These are phyloP conservation scores for Atrichornis clamosus DNA, from an alignment of 2,113 vertebrate species.

Conservation along the genomic window DNA sequence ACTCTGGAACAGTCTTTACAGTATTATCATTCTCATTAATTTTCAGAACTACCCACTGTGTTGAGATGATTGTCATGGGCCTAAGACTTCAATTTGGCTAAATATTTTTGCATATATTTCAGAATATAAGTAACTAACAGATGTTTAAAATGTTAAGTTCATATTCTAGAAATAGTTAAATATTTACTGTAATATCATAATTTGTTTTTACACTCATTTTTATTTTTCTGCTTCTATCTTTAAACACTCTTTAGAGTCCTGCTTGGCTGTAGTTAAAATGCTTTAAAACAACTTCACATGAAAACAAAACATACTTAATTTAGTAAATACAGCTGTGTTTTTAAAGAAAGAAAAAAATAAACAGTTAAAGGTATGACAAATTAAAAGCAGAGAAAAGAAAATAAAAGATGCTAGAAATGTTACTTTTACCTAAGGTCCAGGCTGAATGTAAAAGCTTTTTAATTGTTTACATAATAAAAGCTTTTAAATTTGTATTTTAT, in stretches of 20 bases:
- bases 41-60: slow-evolving; percentile 97
- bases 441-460: slow-evolving; percentile 4
- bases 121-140: slow-evolving; percentile 79
- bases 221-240: slow-evolving; percentile 63
- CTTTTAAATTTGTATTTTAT: slow-evolving; percentile 38
- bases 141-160: slow-evolving; percentile 77
- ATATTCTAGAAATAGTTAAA: slow-evolving; percentile 71
- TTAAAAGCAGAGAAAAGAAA: slow-evolving; percentile 28
- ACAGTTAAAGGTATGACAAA: background rate
- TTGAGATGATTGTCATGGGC: slow-evolving; percentile 99
- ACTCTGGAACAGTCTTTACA: slow-evolving; percentile 99
- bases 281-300: slow-evolving; percentile 49
- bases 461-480: slow-evolving; percentile 10
- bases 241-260: slow-evolving; percentile 33
- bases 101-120: slow-evolving; percentile 87
- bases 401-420: background rate
- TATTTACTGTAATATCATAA: slow-evolving; percentile 66
- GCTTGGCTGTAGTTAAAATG: slow-evolving; percentile 24
- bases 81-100: slow-evolving; percentile 98
- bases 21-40: slow-evolving; percentile 99
- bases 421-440: slow-evolving; percentile 42
- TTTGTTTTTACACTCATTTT: slow-evolving; percentile 61
- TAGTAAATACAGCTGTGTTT: slow-evolving; percentile 63
- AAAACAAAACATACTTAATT: slow-evolving; percentile 50
- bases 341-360: background rate